Conservation (phyloP, 2,113 vertebrate species). For the Pygoscelis adeliae region DNA sequence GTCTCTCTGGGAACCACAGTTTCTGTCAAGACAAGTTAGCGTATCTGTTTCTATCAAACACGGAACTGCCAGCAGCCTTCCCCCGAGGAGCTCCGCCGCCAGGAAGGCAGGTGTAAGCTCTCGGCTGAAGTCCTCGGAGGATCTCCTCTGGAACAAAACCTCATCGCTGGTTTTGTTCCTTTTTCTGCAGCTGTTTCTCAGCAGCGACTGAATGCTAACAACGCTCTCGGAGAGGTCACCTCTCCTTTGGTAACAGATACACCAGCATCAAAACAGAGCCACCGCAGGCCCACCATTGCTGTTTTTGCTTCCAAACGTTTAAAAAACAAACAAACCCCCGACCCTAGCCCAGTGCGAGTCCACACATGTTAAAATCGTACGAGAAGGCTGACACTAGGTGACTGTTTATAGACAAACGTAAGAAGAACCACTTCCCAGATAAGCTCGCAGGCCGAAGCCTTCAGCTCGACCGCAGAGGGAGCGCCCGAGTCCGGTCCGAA, state of each 20-base stretch:
- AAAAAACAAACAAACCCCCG: not conserved
- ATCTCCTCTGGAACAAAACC: not conserved
- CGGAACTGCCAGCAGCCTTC: not conserved
- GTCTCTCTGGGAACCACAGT: not conserved
- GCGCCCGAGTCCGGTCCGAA: fast-evolving
- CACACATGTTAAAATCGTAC: not conserved
- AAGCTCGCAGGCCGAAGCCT: not conserved
- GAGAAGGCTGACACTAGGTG: fast-evolving
- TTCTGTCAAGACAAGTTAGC: not conserved
- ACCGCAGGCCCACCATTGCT: fast-evolving
- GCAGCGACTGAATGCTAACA: not conserved
- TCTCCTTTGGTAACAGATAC: not conserved
- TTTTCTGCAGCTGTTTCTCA: not conserved
- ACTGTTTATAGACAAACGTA: fast-evolving
- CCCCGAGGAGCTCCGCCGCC: not conserved
- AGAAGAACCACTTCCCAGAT: not conserved
- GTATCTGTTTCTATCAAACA: not conserved
- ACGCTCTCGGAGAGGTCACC: fast-evolving
- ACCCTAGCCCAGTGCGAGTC: not conserved
- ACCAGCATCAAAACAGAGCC: not conserved
- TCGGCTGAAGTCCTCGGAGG: not conserved
- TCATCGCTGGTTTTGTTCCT: not conserved
- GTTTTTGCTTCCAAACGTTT: not conserved
- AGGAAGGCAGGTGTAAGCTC: not conserved
- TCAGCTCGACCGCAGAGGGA: fast-evolving